Conservation (phyloP, 2,888 invertebrate genomes). For the Sesia apiformis region DNA sequence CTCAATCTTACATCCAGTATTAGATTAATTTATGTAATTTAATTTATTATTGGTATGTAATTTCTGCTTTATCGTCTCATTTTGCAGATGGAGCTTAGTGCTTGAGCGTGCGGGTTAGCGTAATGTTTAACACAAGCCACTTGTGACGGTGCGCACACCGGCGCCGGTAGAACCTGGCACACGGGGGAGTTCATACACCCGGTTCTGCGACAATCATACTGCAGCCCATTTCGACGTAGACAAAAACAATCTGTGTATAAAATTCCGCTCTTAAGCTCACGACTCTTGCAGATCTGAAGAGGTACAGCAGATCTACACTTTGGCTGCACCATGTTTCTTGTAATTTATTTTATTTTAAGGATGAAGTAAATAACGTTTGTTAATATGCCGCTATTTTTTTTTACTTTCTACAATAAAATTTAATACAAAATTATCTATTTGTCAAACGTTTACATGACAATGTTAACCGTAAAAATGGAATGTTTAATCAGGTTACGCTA, state of each 20-base stretch:
- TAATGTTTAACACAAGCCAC: conserved; percentile 44
- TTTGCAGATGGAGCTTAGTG: conserved; percentile 38
- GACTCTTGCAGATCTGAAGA: conserved; percentile 28
- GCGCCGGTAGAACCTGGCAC: conserved; percentile 42
- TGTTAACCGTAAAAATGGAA: too few species aligned
- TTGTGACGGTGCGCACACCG: conserved; percentile 42
- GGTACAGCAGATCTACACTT: neutral
- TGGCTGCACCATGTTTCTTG: neutral
- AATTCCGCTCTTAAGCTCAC: conserved; percentile 66
- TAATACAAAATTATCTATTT: neutral
- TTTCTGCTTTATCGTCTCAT: neutral
- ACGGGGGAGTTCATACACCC: conserved; percentile 57
- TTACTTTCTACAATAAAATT: too few species aligned
- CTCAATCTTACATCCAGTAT: conserved; percentile 8
- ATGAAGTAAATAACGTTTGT: neutral
- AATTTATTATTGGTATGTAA: neutral
- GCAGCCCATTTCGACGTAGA: conserved; percentile 72
- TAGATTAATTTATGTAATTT: neutral
- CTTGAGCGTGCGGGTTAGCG: conserved; percentile 50
- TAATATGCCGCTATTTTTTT: too few species aligned
- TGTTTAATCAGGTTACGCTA: too few species aligned
- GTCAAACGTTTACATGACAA: neutral
- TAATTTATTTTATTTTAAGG: neutral
- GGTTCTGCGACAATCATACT: conserved; percentile 68
- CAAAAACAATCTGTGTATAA: conserved; percentile 71